These are phyloP conservation scores for Odontamblyopus lacepedii DNA, from an alignment of 2,797 vertebrate species.

Conservation along the genomic window DNA sequence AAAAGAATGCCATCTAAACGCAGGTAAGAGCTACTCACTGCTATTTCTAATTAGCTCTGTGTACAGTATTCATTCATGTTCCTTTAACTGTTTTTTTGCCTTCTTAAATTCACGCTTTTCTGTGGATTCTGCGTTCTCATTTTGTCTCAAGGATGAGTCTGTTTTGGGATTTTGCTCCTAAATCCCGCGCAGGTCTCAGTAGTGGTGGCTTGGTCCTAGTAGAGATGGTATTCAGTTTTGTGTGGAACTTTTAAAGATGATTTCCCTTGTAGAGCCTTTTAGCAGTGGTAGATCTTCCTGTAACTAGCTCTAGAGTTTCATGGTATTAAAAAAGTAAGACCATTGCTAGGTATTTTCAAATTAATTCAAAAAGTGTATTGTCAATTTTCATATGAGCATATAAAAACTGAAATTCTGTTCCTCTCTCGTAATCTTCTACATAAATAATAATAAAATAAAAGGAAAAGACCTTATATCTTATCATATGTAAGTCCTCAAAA, in stretches of 20 bases:
- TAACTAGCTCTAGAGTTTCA: neutral
- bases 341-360: no score
- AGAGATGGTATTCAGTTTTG: neutral
- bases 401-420: no score
- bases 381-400: no score
- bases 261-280: neutral
- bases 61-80: neutral
- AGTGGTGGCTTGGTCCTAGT: neutral
- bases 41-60: neutral
- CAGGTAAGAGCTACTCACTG: slow-evolving; percentile 73
- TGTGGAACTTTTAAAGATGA: neutral
- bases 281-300: neutral
- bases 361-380: no score
- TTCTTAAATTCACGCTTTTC: neutral
- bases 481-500: no score
- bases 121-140: neutral
- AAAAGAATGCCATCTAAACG: slow-evolving; percentile 97
- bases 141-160: neutral
- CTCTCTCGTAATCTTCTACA: no score
- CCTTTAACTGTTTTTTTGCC: neutral
- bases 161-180: neutral
- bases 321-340: no score
- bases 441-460: no score
- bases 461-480: no score
- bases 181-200: neutral